Percentiles rank a stretch among this genome's conserved stretches.
Conservation (phyloP, 2,888 invertebrate species). For the Coleophora flavipennella region DNA sequence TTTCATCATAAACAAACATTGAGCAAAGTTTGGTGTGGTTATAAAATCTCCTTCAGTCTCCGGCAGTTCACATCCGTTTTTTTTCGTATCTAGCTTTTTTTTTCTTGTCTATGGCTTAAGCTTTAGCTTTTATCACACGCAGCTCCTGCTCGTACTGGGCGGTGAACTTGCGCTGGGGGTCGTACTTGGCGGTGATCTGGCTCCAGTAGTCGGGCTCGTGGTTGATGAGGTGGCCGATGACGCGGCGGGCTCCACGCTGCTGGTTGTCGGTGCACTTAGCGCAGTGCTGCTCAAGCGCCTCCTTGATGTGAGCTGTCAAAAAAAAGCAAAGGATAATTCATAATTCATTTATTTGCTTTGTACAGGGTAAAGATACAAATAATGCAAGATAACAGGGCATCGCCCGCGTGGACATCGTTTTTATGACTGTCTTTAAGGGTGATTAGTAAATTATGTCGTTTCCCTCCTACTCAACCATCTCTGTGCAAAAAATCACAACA, state of each 20-base stretch:
- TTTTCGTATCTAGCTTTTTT: background rate
- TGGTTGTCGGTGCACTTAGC: slow-evolving; percentile 31
- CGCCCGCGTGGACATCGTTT: too few species aligned
- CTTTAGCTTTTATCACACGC: slow-evolving; percentile 15
- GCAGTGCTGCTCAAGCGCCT: slow-evolving; percentile 36
- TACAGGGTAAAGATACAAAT: too few species aligned
- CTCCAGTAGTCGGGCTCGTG: slow-evolving; percentile 34
- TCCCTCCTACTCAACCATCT: too few species aligned
- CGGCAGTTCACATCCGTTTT: background rate
- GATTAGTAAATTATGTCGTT: too few species aligned
- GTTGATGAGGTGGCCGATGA: slow-evolving; percentile 39
- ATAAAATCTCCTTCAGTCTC: background rate
- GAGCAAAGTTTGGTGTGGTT: too few species aligned
- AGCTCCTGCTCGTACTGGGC: slow-evolving; percentile 32
- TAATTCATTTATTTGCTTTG: too few species aligned
- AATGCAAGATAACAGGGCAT: too few species aligned
- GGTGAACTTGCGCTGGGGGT: slow-evolving; percentile 31
- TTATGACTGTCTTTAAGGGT: too few species aligned
- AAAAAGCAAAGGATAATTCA: background rate
- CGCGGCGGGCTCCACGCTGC: slow-evolving; percentile 25
- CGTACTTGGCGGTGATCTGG: slow-evolving; percentile 38
- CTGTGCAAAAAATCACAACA: too few species aligned
- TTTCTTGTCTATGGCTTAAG: background rate
- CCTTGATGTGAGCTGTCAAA: slow-evolving; percentile 31
- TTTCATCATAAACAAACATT: too few species aligned